A percentile compares a stretch with the other conserved stretches of the same genome.
These are phyloP conservation scores for Cephalopholis sonnerati DNA, from an alignment of 2,113 vertebrate species.

Conservation along the genomic window DNA sequence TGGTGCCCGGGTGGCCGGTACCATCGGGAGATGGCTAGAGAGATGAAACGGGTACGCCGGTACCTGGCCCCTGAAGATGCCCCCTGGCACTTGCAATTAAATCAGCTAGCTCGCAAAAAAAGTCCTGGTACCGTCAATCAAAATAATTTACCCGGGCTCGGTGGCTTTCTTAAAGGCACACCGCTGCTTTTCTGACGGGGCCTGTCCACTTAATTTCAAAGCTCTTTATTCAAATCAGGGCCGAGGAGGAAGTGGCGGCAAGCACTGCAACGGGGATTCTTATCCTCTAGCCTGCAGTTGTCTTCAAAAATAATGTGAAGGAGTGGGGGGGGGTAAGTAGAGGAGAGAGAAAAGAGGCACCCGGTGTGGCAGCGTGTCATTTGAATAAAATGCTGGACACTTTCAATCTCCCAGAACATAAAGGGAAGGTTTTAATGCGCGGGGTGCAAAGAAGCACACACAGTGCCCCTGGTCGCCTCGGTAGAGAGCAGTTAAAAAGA, in stretches of 20 bases:
- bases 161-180: slow-evolving; percentile 86
- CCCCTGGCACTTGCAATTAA: slow-evolving; percentile 95
- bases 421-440: slow-evolving; percentile 78
- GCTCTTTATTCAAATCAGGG: slow-evolving; percentile 88
- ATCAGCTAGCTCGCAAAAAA: slow-evolving; percentile 84
- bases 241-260: slow-evolving; percentile 73
- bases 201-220: slow-evolving; percentile 88
- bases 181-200: slow-evolving; percentile 83
- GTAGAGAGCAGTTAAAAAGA: slow-evolving; percentile 63
- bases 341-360: slow-evolving; percentile 72
- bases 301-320: slow-evolving; percentile 82
- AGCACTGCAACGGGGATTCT: slow-evolving; percentile 75
- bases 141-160: slow-evolving; percentile 91
- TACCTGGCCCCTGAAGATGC: slow-evolving; percentile 94
- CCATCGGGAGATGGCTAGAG: slow-evolving; percentile 89
- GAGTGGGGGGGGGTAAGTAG: slow-evolving; percentile 36
- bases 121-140: slow-evolving; percentile 94
- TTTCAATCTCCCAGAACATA: slow-evolving; percentile 78
- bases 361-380: slow-evolving; percentile 77
- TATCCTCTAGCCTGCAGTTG: slow-evolving; percentile 84
- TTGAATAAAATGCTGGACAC: slow-evolving; percentile 84
- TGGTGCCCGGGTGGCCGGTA: slow-evolving; percentile 90
- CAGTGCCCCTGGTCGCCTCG: slow-evolving; percentile 68
- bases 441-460: slow-evolving; percentile 64
- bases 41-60: slow-evolving; percentile 85